Percentiles rank a stretch among this genome's conserved stretches.
Evolutionary conservation across 2,797 vertebrate genomes (phyloP).

Genomic region (Percopsis omiscomaycus): DNA sequence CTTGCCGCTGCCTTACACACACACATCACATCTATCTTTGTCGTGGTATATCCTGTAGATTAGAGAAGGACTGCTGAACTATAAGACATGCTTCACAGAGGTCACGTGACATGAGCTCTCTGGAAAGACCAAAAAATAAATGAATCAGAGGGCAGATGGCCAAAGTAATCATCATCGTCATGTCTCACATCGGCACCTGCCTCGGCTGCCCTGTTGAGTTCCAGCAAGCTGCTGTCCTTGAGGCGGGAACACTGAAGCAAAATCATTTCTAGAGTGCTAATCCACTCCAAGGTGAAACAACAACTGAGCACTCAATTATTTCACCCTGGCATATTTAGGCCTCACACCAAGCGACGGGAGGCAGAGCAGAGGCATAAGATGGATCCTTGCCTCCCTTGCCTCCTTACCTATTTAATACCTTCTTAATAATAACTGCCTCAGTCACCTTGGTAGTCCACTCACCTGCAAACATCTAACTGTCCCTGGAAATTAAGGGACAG

Average conservation of each 20-base stretch:
- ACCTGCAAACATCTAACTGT: constrained; percentile 29
- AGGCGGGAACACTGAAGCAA: constrained; percentile 61
- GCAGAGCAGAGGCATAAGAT: constrained; percentile 43
- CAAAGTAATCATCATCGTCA: constrained; percentile 63
- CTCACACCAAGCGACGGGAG: constrained; percentile 49
- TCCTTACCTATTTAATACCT: constrained; percentile 48
- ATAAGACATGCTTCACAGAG: constrained; percentile 25
- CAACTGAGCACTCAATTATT: constrained; percentile 71
- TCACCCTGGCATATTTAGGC: constrained; percentile 61
- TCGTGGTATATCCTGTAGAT: background rate
- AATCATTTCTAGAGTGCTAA: constrained; percentile 66
- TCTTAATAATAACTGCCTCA: constrained; percentile 44
- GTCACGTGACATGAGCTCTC: constrained; percentile 23
- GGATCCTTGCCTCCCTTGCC: constrained; percentile 22
- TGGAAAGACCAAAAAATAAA: constrained; percentile 47
- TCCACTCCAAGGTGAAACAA: constrained; percentile 74
- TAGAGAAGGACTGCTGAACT: constrained; percentile 5
- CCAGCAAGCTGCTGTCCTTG: constrained; percentile 63
- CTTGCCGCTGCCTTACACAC: background rate
- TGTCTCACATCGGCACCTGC: constrained; percentile 58
- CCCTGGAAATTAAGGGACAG: constrained; percentile 21
- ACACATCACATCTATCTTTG: background rate
- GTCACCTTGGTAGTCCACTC: constrained; percentile 51
- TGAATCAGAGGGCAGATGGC: constrained; percentile 42
- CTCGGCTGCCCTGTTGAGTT: constrained; percentile 58